Evolutionary conservation across 2,888 invertebrate species (phyloP).

Genomic region (Philaethria dido): DNA sequence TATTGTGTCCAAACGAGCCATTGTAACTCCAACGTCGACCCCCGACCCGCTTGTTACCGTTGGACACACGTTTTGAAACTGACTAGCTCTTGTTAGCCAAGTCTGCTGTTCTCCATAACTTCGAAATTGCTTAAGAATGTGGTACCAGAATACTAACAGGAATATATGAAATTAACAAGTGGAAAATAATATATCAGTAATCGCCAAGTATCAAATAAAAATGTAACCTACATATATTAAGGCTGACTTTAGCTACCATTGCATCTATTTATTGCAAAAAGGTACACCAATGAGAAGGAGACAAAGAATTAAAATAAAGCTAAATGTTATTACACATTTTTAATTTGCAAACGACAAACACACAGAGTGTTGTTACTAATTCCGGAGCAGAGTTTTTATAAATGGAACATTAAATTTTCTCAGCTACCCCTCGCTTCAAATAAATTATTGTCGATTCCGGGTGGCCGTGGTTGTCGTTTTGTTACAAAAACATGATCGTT

Average conservation of each 20-base stretch:
- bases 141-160: not conserved
- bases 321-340: slow-evolving; percentile 26
- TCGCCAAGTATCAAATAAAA: too few species aligned
- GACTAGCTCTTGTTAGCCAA: slow-evolving; percentile 51
- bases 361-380: slow-evolving; percentile 52
- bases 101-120: slow-evolving; percentile 23
- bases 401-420: slow-evolving; percentile 73
- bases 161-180: not conserved
- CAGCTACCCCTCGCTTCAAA: slow-evolving; percentile 73
- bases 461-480: slow-evolving; percentile 68
- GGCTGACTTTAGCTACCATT: too few species aligned
- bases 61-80: slow-evolving; percentile 52
- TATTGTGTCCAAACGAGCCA: slow-evolving; percentile 79
- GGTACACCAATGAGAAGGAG: slow-evolving; percentile 2
- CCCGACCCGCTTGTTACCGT: slow-evolving; percentile 72
- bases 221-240: too few species aligned
- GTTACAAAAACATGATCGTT: slow-evolving; percentile 67
- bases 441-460: slow-evolving; percentile 81
- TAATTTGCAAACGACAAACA: slow-evolving; percentile 56
- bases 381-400: slow-evolving; percentile 76
- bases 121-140: not conserved
- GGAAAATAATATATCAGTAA: too few species aligned
- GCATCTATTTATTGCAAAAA: too few species aligned
- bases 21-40: slow-evolving; percentile 68
- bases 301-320: slow-evolving; percentile 53